Conservation (phyloP, 2,113 vertebrate species). For the Hippocampus guttulatus region DNA sequence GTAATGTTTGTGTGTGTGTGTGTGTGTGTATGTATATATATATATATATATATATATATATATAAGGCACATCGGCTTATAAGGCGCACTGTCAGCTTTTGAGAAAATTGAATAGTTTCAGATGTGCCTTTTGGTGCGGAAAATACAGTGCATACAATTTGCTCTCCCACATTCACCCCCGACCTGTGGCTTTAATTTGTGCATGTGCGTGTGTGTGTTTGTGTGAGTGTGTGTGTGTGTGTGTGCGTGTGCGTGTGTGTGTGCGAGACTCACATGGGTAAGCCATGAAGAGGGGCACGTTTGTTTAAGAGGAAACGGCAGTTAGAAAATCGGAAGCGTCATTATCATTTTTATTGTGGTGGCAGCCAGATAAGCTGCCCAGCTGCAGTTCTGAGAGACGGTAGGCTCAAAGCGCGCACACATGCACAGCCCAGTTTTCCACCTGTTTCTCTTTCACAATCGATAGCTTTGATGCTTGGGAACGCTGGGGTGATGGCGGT, state of each 20-base stretch:
- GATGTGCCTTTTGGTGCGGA: too few relatives aligned
- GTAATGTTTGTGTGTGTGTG: not conserved
- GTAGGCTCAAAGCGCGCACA: constrained; percentile 11
- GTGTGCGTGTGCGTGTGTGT: not conserved
- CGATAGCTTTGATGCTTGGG: constrained; percentile 68
- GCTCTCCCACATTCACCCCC: too few relatives aligned
- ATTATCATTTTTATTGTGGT: constrained; percentile 34
- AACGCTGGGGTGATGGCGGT: constrained; percentile 27
- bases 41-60: too few relatives aligned
- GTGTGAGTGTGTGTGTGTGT: not conserved
- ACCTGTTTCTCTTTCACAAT: constrained; percentile 68
- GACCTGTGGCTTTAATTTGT: too few relatives aligned
- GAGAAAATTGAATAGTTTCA: too few relatives aligned
- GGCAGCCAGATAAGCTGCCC: constrained; percentile 34
- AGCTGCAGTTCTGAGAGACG: constrained; percentile 54
- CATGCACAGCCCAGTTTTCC: constrained; percentile 15
- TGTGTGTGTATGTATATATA: too few relatives aligned
- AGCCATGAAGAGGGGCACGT: constrained; percentile 9
- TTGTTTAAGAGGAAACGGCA: constrained; percentile 41
- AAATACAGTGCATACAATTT: not conserved
- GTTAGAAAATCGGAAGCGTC: constrained; percentile 55
- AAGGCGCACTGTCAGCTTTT: too few relatives aligned
- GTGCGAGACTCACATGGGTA: constrained; percentile 5
- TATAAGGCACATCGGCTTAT: too few relatives aligned
- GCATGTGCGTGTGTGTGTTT: not conserved